These are phyloP conservation scores for Albula goreensis DNA, from an alignment of 2,113 vertebrate genomes.

Conservation along the genomic window DNA sequence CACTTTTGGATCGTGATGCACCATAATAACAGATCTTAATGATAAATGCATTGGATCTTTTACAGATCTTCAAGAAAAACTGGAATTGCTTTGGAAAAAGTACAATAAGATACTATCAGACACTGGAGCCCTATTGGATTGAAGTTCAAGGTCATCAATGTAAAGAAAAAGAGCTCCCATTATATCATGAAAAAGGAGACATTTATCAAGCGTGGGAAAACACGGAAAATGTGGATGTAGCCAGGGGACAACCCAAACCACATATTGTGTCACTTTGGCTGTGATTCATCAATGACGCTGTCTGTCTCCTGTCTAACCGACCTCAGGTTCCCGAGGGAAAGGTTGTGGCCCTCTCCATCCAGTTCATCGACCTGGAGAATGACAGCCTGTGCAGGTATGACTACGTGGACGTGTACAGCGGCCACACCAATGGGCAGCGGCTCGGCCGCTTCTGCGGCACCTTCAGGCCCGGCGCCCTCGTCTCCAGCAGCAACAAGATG, in stretches of 20 bases:
- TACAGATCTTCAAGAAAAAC: too few species aligned
- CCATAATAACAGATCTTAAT: too few species aligned
- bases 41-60: too few species aligned
- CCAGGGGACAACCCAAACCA: neutral
- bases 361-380: slow-evolving; percentile 77
- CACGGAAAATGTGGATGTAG: neutral
- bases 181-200: neutral
- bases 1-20: too few species aligned
- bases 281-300: too few species aligned
- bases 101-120: neutral
- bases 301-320: neutral
- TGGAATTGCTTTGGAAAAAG: too few species aligned
- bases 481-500: slow-evolving; percentile 81
- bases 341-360: slow-evolving; percentile 79
- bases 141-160: neutral
- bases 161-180: neutral
- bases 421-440: slow-evolving; percentile 72
- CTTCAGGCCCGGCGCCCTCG: slow-evolving; percentile 72
- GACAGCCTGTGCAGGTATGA: slow-evolving; percentile 81
- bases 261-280: neutral
- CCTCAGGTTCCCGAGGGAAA: slow-evolving; percentile 81
- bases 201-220: neutral
- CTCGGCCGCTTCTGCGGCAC: slow-evolving; percentile 83
- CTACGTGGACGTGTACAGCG: slow-evolving; percentile 79
- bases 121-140: neutral